Conservation (phyloP, 1,140 invertebrate species). For the Medauroidea extradentata region DNA sequence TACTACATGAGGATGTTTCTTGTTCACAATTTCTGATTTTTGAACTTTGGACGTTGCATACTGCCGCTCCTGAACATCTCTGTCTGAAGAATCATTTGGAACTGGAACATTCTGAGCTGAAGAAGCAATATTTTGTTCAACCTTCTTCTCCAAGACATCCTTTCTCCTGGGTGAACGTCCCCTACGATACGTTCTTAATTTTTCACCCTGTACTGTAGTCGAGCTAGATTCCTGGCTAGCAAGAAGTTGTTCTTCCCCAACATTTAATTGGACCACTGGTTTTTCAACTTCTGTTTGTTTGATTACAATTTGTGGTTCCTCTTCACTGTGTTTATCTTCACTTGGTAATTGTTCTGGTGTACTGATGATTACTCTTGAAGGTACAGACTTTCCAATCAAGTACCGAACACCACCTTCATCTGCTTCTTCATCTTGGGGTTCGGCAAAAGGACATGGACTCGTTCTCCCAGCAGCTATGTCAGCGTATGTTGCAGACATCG, state of each 20-base stretch:
- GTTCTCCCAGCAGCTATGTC: conserved; percentile 50
- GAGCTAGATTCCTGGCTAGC: not conserved
- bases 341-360: not conserved
- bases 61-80: not conserved
- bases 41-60: not conserved
- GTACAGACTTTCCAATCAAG: conserved; percentile 7
- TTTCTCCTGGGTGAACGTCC: conserved; percentile 35
- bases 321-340: conserved; percentile 26
- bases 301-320: conserved; percentile 21
- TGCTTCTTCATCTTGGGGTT: conserved; percentile 1
- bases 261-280: conserved; percentile 31
- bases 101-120: no score
- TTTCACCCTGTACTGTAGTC: conserved; percentile 24
- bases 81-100: not conserved
- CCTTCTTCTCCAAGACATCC: not conserved
- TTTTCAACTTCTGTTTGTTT: conserved; percentile 9
- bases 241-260: not conserved
- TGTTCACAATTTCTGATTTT: not conserved
- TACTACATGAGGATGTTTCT: not conserved
- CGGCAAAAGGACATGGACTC: conserved; percentile 37
- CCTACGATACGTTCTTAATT: conserved; percentile 39
- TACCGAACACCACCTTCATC: conserved; percentile 11
- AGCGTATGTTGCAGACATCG: conserved; percentile 41
- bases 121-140: no score
- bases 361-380: not conserved